Conservation (phyloP, 2,113 vertebrate genomes). For the human (Homo sapiens) region DNA sequence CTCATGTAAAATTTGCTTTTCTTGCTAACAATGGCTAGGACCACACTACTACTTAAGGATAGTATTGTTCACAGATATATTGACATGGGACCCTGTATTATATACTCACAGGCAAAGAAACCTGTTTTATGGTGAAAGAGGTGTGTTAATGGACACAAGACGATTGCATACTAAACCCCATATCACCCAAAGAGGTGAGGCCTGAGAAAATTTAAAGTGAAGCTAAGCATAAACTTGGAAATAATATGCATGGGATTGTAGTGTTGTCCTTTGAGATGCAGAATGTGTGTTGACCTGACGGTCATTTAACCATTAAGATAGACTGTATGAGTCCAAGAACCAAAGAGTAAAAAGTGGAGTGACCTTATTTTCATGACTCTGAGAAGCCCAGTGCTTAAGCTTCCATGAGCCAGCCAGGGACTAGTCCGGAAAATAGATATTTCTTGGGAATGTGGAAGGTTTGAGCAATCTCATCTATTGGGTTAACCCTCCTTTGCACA, state of each 20-base stretch:
- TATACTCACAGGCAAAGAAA: background rate
- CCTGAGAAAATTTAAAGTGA: background rate
- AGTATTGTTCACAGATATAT: background rate
- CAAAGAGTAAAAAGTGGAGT: background rate
- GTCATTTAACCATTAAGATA: background rate
- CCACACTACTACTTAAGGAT: accelerated
- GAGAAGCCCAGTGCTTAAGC: background rate
- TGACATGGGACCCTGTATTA: background rate
- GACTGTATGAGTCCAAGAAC: background rate
- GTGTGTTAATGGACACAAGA: background rate
- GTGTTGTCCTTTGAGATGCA: background rate
- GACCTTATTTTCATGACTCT: background rate
- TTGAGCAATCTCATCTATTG: background rate
- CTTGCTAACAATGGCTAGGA: background rate
- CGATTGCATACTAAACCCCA: background rate
- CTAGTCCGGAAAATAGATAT: background rate
- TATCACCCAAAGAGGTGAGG: background rate
- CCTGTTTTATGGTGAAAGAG: background rate
- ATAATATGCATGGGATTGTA: background rate
- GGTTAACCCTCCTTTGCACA: background rate
- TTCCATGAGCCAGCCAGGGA: background rate
- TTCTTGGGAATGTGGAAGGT: background rate
- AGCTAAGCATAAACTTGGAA: background rate
- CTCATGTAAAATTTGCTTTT: background rate
- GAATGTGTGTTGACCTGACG: background rate